A percentile compares a stretch with the other conserved stretches of the same genome.
Conservation (phyloP, 2,888 invertebrate genomes). For the Zaprionus obscuricornis region DNA sequence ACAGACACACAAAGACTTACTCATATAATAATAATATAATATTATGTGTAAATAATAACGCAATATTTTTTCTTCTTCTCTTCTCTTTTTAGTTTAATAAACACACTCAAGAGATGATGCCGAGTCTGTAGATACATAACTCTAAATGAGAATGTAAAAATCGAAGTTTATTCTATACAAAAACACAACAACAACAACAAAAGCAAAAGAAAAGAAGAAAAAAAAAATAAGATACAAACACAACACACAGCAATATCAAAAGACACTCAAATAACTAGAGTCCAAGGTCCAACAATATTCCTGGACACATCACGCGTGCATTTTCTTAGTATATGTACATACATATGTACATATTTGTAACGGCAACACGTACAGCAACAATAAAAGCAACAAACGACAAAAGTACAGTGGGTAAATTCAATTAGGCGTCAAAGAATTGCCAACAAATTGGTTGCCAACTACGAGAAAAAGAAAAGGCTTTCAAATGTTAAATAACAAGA, state of each 20-base stretch:
- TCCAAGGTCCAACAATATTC: background rate
- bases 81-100: conserved; percentile 38
- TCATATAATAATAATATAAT: too few relatives aligned
- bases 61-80: background rate
- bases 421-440: conserved; percentile 39
- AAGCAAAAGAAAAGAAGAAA: background rate
- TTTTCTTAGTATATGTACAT: too few relatives aligned
- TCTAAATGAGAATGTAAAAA: conserved; percentile 28
- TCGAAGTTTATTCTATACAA: conserved; percentile 25
- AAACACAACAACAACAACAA: conserved; percentile 34
- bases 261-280: conserved; percentile 8
- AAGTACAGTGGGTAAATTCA: conserved; percentile 43
- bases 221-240: too few relatives aligned
- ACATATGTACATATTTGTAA: conserved; percentile 45
- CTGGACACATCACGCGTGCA: background rate
- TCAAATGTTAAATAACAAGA: conserved; percentile 40
- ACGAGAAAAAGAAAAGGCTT: background rate
- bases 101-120: conserved; percentile 29
- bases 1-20: too few relatives aligned
- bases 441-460: conserved; percentile 19
- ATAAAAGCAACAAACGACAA: conserved; percentile 16
- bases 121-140: conserved; percentile 19
- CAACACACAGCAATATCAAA: too few relatives aligned
- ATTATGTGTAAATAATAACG: too few relatives aligned
- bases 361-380: conserved; percentile 49